phyloP scores from a whole-genome alignment of 2,113 vertebrate species.

The Ciconia maguari region DNA sequence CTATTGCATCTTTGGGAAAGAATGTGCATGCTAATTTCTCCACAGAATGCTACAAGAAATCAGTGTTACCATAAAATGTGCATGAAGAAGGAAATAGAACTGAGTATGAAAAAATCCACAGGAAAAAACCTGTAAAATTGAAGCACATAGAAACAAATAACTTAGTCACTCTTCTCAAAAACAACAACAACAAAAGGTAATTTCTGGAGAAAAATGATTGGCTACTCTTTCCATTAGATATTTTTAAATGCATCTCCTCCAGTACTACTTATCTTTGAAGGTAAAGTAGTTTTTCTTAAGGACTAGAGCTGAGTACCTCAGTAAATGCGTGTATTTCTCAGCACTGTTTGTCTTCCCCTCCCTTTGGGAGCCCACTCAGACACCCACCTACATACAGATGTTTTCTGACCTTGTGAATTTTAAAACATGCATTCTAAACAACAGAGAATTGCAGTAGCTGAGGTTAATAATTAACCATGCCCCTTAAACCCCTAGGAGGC shows the following conservation, averaged over 20 bases:
- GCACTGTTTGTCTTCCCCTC: not conserved
- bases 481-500: not conserved
- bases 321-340: not conserved
- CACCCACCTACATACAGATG: not conserved
- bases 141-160: not conserved
- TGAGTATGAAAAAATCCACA: not conserved
- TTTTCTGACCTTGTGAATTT: constrained; percentile 45
- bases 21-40: not conserved
- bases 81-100: not conserved
- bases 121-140: not conserved
- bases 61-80: not conserved
- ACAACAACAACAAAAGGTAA: not conserved
- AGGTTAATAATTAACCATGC: constrained; percentile 31
- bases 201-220: not conserved
- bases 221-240: not conserved
- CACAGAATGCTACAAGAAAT: not conserved
- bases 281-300: not conserved
- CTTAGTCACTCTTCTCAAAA: not conserved
- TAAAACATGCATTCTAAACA: constrained; percentile 15
- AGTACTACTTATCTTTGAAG: not conserved
- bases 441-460: not conserved
- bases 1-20: not conserved
- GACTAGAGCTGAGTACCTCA: not conserved
- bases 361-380: not conserved
- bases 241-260: not conserved